A percentile compares a stretch with the other conserved stretches of the same genome.
Conservation (phyloP, 2,113 vertebrate genomes). For the Rhinoptilus africanus region DNA sequence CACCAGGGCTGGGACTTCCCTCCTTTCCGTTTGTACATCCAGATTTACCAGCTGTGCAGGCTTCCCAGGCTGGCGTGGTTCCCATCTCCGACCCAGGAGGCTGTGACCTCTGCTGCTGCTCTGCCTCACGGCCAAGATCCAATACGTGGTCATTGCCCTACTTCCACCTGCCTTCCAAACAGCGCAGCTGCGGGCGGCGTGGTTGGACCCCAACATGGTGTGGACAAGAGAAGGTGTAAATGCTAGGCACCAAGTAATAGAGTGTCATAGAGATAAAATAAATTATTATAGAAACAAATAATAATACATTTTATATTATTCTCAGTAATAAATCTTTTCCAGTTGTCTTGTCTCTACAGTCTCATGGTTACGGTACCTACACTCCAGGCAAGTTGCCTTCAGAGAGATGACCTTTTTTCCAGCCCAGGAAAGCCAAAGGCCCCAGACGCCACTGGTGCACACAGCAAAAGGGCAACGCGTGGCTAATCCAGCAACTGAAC, state of each 20-base stretch:
- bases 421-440: background rate
- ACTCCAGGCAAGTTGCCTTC: background rate
- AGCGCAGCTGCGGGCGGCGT: background rate
- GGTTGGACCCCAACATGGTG: background rate
- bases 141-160: background rate
- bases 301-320: background rate
- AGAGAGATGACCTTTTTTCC: background rate
- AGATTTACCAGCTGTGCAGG: background rate
- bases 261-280: background rate
- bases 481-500: background rate
- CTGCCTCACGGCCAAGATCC: background rate
- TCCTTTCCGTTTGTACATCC: background rate
- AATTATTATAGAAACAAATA: background rate
- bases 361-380: background rate
- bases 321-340: background rate
- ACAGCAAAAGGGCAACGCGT: rapidly evolving
- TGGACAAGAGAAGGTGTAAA: background rate
- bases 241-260: background rate
- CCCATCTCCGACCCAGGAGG: background rate
- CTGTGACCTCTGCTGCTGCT: background rate
- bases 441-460: background rate
- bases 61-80: background rate
- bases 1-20: background rate
- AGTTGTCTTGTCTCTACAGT: background rate
- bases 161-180: background rate